Base-by-base conservation (phyloP, 2,797 vertebrate genomes). In the Ficedula albicollis region DNA sequence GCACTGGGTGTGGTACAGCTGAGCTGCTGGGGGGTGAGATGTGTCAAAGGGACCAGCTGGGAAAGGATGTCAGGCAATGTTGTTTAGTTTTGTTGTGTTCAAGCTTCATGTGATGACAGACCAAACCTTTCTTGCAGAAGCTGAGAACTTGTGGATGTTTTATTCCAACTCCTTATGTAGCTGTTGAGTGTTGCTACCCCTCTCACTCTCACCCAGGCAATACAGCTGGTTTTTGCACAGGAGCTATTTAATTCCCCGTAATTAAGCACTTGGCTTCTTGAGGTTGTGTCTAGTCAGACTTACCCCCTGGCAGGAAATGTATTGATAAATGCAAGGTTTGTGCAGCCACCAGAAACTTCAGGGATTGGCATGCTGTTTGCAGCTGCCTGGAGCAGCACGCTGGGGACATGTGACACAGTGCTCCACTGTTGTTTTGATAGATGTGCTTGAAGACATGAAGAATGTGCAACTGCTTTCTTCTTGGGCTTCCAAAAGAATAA, bases 391-490 rank as follows among this genome's bases (percentile, higher is more conserved):
- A 82, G 30, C 34, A 51, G 51, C n/a, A 10, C 1, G 0, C 15
- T 5, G 11, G 26, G 44, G 49, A 23, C 1, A 1, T 20, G 23
- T 39, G 70, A 30, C 46, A 23, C 10, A 5, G 10, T 30, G 22
- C 25, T 44, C 25, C 25, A 1, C 0, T 0, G 13, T 32, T 81
- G 8, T 63, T 89, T 82, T 21, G 54, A 15, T 9, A 49, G 20
- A 25, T 0, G 1, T 36, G 34, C 34, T 67, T 70, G 34, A 46
- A 70, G 39, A 32, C 41, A 8, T 5, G 18, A 55, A 55, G 66
- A 66, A 26, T 1, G 3, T 21, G 19, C 6, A 8, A 5, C 27
- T 75, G 11, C 23, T 91, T 64, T 68, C 27, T 75, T 72, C 32
- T 41, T 34, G 55, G 68, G 23, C 59, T 79, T 95, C 34, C 76